Conservation (phyloP, 2,888 invertebrate species). For the Eustalomyia histrio region DNA sequence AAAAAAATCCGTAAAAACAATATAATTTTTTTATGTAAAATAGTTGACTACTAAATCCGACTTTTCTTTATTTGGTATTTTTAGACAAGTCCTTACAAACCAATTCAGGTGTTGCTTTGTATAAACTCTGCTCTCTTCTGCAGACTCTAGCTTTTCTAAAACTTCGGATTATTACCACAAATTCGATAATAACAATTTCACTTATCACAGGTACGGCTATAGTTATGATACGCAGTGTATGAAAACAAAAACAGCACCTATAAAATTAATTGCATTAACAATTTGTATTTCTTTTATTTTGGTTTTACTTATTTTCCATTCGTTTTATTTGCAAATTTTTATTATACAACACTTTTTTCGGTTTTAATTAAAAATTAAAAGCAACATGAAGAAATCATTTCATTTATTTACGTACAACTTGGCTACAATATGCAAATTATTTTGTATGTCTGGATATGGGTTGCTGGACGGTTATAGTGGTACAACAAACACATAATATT, state of each 20-base stretch:
- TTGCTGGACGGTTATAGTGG: constrained; percentile 6
- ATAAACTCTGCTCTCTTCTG: too few species aligned
- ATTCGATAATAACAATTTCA: too few species aligned
- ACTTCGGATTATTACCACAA: too few species aligned
- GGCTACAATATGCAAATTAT: constrained; percentile 47
- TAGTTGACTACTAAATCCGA: too few species aligned
- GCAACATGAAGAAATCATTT: constrained; percentile 57
- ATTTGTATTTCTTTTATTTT: constrained; percentile 36
- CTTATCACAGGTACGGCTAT: too few species aligned
- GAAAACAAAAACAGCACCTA: constrained; percentile 5
- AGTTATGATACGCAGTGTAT: too few species aligned
- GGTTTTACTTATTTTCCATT: constrained; percentile 24
- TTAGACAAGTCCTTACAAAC: too few species aligned
- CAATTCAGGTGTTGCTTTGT: too few species aligned
- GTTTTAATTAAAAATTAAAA: constrained; percentile 63
- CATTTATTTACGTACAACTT: constrained; percentile 52
- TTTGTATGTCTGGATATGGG: constrained; percentile 10
- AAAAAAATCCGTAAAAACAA: too few species aligned
- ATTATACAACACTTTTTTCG: constrained; percentile 43
- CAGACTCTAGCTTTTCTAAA: too few species aligned
- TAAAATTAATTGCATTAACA: constrained; percentile 56
- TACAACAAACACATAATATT: background rate
- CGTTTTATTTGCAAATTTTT: constrained; percentile 53
- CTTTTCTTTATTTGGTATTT: too few species aligned
- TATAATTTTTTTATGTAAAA: too few species aligned